Conservation (phyloP, 1,140 invertebrate genomes). For the Calephelis virginiensis region DNA sequence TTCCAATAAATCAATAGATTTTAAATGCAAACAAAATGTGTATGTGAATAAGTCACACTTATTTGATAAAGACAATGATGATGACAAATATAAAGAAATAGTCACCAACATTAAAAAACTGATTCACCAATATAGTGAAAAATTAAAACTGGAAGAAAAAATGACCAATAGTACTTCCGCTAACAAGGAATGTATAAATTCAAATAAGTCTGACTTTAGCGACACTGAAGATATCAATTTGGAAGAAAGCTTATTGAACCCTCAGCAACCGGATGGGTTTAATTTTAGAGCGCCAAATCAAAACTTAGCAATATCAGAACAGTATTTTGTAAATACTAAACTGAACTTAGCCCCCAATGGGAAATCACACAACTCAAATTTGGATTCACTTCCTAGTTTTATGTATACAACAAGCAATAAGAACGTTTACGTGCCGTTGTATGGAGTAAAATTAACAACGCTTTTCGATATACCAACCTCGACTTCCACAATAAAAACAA, state of each 20-base stretch:
- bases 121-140: conserved; percentile 26
- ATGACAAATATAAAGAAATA: conserved; percentile 30
- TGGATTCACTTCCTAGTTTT: too few relatives aligned
- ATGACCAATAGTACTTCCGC: neutral
- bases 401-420: too few relatives aligned
- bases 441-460: too few relatives aligned
- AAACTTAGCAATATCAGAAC: too few relatives aligned
- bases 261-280: neutral
- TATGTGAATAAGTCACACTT: neutral
- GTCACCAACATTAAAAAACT: conserved; percentile 26
- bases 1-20: conserved; percentile 21
- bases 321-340: neutral
- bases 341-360: neutral
- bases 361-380: too few relatives aligned
- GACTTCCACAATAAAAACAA: too few relatives aligned
- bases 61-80: conserved; percentile 10
- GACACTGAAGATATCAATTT: neutral
- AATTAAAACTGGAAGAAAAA: conserved; percentile 8
- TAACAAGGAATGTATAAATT: neutral
- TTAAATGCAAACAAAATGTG: neutral
- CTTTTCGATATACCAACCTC: too few relatives aligned
- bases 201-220: neutral
- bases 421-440: too few relatives aligned
- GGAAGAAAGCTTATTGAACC: neutral
- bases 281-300: neutral